Evolutionary conservation across 2,113 vertebrate genomes (phyloP).

Genomic region (Nothobranchius furzeri): DNA sequence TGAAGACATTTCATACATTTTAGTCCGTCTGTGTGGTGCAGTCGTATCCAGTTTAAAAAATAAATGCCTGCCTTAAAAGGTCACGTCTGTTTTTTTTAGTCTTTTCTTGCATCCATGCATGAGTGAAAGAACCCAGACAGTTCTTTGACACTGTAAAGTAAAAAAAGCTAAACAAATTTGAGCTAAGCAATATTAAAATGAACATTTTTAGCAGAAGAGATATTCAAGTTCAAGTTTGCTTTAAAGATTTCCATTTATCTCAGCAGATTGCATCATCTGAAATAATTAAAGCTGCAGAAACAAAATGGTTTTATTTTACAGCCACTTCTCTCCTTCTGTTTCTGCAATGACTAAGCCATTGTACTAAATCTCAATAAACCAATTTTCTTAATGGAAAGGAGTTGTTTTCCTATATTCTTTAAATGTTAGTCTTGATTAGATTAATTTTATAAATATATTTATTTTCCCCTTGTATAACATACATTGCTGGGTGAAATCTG

Average conservation of each 20-base stretch:
- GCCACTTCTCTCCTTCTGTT: constrained; percentile 12
- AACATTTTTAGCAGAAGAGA: constrained; percentile 19
- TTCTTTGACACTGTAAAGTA: no score
- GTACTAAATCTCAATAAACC: not conserved
- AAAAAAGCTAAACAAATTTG: not conserved
- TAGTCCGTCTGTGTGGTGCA: constrained; percentile 75
- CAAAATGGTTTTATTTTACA: constrained; percentile 3
- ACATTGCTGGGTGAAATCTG: no score
- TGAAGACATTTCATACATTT: constrained; percentile 69
- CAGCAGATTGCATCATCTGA: no score
- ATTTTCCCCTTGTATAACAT: not conserved
- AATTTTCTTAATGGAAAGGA: not conserved
- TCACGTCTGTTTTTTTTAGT: constrained; percentile 39
- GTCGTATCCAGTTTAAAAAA: constrained; percentile 82
- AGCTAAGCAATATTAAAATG: constrained; percentile 25
- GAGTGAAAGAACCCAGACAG: not conserved
- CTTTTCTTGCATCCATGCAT: constrained; percentile 11
- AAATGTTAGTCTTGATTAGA: not conserved
- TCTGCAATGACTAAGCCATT: constrained; percentile 19
- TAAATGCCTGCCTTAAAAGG: constrained; percentile 89
- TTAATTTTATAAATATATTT: not conserved
- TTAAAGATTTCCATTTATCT: no score
- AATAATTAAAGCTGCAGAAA: not conserved
- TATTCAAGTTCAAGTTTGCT: not conserved
- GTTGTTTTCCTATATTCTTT: not conserved